phyloP scores from a whole-genome alignment of 2,113 vertebrate genomes.

The Xenopus tropicalis region UCB_Xtro_10.0 CM004447.2:107937501-107938000 shows the following conservation, averaged over 20 bases:
- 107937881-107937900: not conserved
- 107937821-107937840: conserved; percentile 56
- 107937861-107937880: conserved; percentile 38
- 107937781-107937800: conserved; percentile 74
- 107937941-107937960: too few species aligned
- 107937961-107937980: not conserved
- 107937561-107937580: conserved; percentile 67
- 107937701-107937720: conserved; percentile 78
- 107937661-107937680: conserved; percentile 79
- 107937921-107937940: not conserved
- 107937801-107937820: conserved; percentile 60
- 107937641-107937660: conserved; percentile 79
- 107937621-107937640: conserved; percentile 69
- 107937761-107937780: conserved; percentile 71
- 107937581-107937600: conserved; percentile 69
- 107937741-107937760: conserved; percentile 81
- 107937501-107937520: conserved; percentile 69
- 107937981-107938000: not conserved
- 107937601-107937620: conserved; percentile 67
- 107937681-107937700: conserved; percentile 78
- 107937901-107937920: conserved; percentile 5
- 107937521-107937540: conserved; percentile 77
- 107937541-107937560: conserved; percentile 71
- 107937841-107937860: conserved; percentile 54
- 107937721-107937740: conserved; percentile 84